These are phyloP conservation scores for Cecropterus lyciades DNA, from an alignment of 1,140 invertebrate species.

Conservation along the genomic window DNA sequence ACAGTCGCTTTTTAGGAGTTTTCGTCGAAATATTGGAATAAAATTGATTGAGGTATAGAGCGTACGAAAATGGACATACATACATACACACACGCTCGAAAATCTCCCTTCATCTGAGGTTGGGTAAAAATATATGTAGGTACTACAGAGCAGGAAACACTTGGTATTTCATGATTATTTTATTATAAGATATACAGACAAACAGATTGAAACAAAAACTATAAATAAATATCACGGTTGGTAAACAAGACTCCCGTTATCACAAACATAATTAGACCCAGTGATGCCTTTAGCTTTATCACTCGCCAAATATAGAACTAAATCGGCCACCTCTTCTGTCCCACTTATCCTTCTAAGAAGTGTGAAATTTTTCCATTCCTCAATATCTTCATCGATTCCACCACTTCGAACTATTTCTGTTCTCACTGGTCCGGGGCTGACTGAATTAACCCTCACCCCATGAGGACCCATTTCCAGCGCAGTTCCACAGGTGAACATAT, in stretches of 20 bases:
- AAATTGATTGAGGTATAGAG: too few relatives aligned
- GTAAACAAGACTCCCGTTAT: constrained; percentile 15
- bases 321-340: constrained; percentile 32
- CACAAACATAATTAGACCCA: constrained; percentile 16
- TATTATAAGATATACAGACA: too few relatives aligned
- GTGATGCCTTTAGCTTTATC: constrained; percentile 34
- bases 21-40: too few relatives aligned
- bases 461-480: constrained; percentile 14
- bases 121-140: too few relatives aligned
- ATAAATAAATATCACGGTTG: too few relatives aligned
- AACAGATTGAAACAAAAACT: too few relatives aligned
- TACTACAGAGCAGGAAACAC: too few relatives aligned
- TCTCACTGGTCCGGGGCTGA: constrained; percentile 30
- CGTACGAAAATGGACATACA: too few relatives aligned
- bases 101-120: too few relatives aligned
- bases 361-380: constrained; percentile 19
- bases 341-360: constrained; percentile 15
- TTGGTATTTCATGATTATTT: too few relatives aligned
- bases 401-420: constrained; percentile 9
- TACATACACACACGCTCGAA: too few relatives aligned
- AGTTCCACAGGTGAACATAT: not conserved
- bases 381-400: not conserved
- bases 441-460: constrained; percentile 33
- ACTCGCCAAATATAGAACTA: constrained; percentile 33
- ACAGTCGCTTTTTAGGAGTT: too few relatives aligned